phyloP scores from a whole-genome alignment of 2,888 invertebrate species.

The Biston stratarius region DNA sequence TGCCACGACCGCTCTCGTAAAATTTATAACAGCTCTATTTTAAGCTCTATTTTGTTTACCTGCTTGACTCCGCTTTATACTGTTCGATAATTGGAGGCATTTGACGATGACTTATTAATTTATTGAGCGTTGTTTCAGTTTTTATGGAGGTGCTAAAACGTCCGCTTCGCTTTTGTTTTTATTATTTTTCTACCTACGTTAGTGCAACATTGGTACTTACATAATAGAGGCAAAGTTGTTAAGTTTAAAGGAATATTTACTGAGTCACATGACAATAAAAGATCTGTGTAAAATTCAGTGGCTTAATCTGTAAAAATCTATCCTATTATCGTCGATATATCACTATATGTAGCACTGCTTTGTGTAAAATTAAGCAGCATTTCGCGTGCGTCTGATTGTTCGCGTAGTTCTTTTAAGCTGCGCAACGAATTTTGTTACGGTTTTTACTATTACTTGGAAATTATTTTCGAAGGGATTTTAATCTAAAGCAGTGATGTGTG shows the following conservation, averaged over 20 bases:
- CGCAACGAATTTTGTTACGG: too few relatives aligned
- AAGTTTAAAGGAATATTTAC: slow-evolving; percentile 7
- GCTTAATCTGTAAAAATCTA: too few relatives aligned
- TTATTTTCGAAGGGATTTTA: too few relatives aligned
- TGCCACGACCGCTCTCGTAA: slow-evolving; percentile 78
- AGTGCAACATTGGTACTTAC: slow-evolving; percentile 28
- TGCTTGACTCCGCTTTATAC: slow-evolving; percentile 79
- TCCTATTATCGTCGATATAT: too few relatives aligned
- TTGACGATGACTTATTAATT: slow-evolving; percentile 86
- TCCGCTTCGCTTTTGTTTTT: slow-evolving; percentile 62
- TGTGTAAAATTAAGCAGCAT: too few relatives aligned
- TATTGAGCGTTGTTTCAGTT: slow-evolving; percentile 79
- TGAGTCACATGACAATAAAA: slow-evolving; percentile 11
- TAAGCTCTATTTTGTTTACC: slow-evolving; percentile 85
- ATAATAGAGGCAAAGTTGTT: slow-evolving; percentile 8
- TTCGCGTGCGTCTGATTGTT: too few relatives aligned
- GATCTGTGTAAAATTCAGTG: background rate
- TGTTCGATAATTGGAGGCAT: slow-evolving; percentile 82
- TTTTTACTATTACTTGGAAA: too few relatives aligned
- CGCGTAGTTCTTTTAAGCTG: too few relatives aligned
- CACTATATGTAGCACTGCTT: too few relatives aligned
- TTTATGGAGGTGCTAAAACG: slow-evolving; percentile 84
- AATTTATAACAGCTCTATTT: slow-evolving; percentile 86
- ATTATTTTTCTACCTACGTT: slow-evolving; percentile 42
- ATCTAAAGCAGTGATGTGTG: too few relatives aligned